These are phyloP conservation scores for Nipponacmea schrenckii DNA, from an alignment of 2,888 invertebrate genomes.

Conservation along the genomic window DNA sequence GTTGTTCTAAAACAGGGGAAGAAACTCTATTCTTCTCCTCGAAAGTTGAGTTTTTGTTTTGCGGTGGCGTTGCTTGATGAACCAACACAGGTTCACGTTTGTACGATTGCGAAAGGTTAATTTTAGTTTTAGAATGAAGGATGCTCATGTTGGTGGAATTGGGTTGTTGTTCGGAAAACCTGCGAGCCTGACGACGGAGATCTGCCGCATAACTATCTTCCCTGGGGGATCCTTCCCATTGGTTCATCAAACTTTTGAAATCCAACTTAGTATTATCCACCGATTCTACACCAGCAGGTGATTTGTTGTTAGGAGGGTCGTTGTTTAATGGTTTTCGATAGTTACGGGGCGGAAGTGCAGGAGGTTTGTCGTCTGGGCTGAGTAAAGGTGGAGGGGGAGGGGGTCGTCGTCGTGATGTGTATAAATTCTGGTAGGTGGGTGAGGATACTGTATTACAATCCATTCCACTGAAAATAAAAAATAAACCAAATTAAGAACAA, in stretches of 20 bases:
- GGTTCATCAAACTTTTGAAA: constrained; percentile 35
- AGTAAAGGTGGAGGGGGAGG: constrained; percentile 42
- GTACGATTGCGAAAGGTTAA: constrained; percentile 46
- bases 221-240: constrained; percentile 44
- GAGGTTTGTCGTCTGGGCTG: constrained; percentile 46
- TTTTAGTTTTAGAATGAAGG: constrained; percentile 27
- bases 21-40: constrained; percentile 1
- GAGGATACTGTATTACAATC: constrained; percentile 42
- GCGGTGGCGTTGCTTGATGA: constrained; percentile 47
- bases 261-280: constrained; percentile 29
- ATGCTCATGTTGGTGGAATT: constrained; percentile 27
- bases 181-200: constrained; percentile 60
- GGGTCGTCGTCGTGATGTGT: constrained; percentile 29
- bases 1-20: constrained; percentile 4
- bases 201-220: constrained; percentile 54
- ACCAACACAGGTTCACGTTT: constrained; percentile 47
- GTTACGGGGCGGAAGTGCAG: constrained; percentile 54
- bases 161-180: constrained; percentile 55
- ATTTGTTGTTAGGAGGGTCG: constrained; percentile 17
- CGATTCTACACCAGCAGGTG: constrained; percentile 13
- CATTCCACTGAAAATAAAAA: constrained; percentile 37
- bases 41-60: constrained; percentile 25
- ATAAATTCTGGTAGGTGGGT: constrained; percentile 45
- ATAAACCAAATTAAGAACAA: not conserved
- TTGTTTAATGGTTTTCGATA: constrained; percentile 31